Base-by-base conservation (phyloP, 2,797 vertebrate genomes). In the Eulemur rubriventer region DNA sequence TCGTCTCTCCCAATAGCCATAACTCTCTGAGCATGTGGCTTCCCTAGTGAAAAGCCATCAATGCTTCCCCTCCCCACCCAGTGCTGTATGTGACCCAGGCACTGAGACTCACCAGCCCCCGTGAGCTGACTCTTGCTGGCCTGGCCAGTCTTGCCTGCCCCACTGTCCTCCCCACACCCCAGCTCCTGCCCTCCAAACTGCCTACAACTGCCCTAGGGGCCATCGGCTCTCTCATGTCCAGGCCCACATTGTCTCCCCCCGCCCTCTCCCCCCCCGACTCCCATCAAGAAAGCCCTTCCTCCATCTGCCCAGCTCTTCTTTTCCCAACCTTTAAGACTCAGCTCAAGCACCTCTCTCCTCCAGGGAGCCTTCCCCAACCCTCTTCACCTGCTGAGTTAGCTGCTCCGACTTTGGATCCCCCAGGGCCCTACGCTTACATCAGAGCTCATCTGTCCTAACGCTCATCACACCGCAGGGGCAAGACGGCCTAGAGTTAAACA, bases 161-260 rank as follows among this genome's bases (percentile, higher is more conserved):
- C 7, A 12, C 28, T 16, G 6, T 9, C 17, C 1, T 61, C 67
- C 28, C 20, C 1, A 8, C 6, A 57, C 0, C 3, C 35, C 7
- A 41, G 18, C n/a, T 41, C 75, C 30, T 46, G 9, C 30, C 18
- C 28, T 33, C 4, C 41, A 48, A 72, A 76, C 7, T n/a, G 46
- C 52, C 69, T 61, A 18, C 1, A 7, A 41, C 41, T 16, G 26
- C 17, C 63, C 16, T 7, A 65, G 16, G 63, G 63, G 17, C 57
- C 33, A 65, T 33, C 12, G 9, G n/a, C 69, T 67, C 1, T 67
- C 48, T 61, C 30, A 2, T 75, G 50, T 63, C 28, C 57, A 43
- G 57, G 7, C 26, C 50, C 20, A 30, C 57, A 35, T 20, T 85
- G 6, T 72, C 2, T 43, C 78, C 22, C 4, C 30, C 17, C 16